Base-by-base conservation (phyloP, 2,888 invertebrate species). In the Callinectes sapidus region DNA sequence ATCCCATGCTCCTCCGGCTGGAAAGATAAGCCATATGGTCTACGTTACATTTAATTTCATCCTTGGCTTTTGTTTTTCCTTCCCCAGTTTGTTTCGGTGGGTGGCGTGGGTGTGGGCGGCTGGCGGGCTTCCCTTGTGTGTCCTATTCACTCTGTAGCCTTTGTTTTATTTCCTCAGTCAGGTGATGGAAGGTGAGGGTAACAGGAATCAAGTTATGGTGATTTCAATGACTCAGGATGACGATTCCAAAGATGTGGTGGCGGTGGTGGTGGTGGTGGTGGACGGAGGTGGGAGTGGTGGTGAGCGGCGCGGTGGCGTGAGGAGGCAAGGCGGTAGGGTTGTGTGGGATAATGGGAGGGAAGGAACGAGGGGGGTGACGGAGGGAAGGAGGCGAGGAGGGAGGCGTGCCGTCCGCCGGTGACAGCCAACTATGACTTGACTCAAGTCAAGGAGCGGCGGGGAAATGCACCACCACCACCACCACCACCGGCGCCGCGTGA, bases 201-300 rank as follows among this genome's bases (percentile, higher is more conserved):
- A n/a, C 5, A 10, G n/a, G 71, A 28, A 13, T 5, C 28, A 10
- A n/a, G 71, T 23, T 23, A 71, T 71, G 13, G 71, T 6, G 71
- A 71, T 71, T 71, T 71, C 71, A 71, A 71, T 71, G 71, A 71
- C 71, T 71, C 71, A 71, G 23, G 71, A 28, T 71, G 71, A 71
- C 28, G 71, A 48, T 71, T 71, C 71, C 71, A 71, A 71, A 28
- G 71, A n/a, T n/a, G 71, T 28, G 66, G 66, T n/a, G 77, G 77
- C 32, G 77, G 77, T 81, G 81, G n/a, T 3, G 81, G 14, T 81
- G 35, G 16, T 16, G 28, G 28, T 77, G n/a, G n/a, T 13, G 71
- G 71, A 16, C 28, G n/a, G 71, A 71, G 71, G 71, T 23, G 28
- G 71, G 71, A 28, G 71, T 18, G 71, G 28, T 10, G n/a, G 71